Conservation (phyloP, 2,888 invertebrate genomes). For the Tinea pellionella region DNA sequence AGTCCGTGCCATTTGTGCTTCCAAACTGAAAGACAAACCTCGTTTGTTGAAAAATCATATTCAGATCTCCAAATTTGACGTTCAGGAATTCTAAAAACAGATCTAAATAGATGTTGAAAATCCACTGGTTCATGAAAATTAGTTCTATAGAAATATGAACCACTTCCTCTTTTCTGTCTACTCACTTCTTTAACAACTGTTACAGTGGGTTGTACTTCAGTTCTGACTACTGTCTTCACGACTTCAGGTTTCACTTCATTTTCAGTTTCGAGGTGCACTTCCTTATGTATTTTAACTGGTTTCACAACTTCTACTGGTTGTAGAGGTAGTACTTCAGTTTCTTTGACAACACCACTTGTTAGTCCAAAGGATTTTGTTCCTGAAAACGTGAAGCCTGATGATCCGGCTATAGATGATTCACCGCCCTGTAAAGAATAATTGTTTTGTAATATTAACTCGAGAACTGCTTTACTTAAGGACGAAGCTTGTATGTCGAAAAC, state of each 20-base stretch:
- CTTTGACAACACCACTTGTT: constrained; percentile 23
- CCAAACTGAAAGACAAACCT: constrained; percentile 6
- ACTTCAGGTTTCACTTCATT: constrained; percentile 38
- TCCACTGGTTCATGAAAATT: constrained; percentile 21
- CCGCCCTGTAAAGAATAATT: constrained; percentile 32
- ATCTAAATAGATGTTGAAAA: constrained; percentile 31
- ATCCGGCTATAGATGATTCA: constrained; percentile 30
- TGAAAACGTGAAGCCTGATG: constrained; percentile 35
- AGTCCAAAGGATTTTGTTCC: constrained; percentile 33
- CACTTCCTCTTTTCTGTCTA: constrained; percentile 24
- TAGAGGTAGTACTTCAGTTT: constrained; percentile 24
- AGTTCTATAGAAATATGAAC: constrained; percentile 16
- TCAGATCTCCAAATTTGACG: constrained; percentile 6
- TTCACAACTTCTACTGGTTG: constrained; percentile 20
- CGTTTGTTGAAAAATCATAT: neutral
- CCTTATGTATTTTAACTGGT: constrained; percentile 29
- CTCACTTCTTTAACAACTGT: constrained; percentile 50
- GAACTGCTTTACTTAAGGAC: no score
- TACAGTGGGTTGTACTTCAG: constrained; percentile 22
- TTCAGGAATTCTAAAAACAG: constrained; percentile 30
- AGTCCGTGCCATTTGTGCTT: neutral
- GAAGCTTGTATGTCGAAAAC: no score
- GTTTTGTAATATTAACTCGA: no score
- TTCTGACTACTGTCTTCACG: constrained; percentile 24
- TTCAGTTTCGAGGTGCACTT: constrained; percentile 32